A percentile compares a stretch with the other conserved stretches of the same genome.
Conservation (phyloP, 30 jellyfish, hydroid and myxozoan species). For the Hydra vulgaris region DNA sequence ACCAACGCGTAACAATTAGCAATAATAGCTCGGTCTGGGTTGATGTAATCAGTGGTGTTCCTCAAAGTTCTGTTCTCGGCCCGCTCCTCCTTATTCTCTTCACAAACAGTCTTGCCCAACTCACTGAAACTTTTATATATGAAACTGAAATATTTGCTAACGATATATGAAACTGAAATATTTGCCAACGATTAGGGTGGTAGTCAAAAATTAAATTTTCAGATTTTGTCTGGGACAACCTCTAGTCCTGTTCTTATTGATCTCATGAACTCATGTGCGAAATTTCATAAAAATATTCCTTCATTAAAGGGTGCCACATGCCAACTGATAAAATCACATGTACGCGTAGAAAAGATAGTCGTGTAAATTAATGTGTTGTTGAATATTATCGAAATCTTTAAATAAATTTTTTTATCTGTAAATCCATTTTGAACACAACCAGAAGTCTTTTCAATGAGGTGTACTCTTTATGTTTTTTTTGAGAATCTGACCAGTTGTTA, state of each 20-base stretch:
- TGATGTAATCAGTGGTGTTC: no score
- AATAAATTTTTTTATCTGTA: background rate
- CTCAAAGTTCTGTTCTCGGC: no score
- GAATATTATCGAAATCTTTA: background rate
- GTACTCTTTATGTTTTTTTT: background rate
- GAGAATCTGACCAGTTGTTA: background rate
- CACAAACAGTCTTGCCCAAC: no score
- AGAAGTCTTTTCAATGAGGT: no score
- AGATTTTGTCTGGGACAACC: background rate
- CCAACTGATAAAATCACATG: background rate
- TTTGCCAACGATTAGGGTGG: background rate
- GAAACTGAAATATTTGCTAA: no score
- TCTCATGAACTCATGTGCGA: background rate
- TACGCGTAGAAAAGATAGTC: background rate
- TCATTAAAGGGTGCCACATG: background rate
- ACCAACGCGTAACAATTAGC: no score
- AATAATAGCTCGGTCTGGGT: no score
- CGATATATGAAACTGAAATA: no score
- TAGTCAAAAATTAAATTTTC: background rate
- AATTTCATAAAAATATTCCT: background rate
- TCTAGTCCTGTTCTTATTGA: background rate
- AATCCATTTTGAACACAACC: no score
- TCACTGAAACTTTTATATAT: no score
- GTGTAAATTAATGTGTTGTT: background rate
- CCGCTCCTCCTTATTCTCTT: no score